Base-by-base conservation (phyloP, 2,113 vertebrate species). In the Nicator chloris region DNA sequence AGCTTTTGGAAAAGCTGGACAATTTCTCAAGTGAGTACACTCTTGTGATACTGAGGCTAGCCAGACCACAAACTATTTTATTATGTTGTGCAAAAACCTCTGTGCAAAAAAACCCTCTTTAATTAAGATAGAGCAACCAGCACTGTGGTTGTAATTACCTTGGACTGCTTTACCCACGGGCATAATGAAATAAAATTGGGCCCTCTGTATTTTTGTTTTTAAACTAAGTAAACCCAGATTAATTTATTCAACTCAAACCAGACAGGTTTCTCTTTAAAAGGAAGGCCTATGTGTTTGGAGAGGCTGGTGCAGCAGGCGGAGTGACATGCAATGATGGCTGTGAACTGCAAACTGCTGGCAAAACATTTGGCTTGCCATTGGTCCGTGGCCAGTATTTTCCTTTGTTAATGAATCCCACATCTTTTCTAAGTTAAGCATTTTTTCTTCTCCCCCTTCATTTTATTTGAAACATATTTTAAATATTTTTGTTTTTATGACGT, bases 391-490 rank as follows among this genome's bases (percentile, higher is more conserved):
- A 98, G 96, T 95, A 96, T 98, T 97, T 98, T 98, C 90, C 95
- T 98, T 98, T 97, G 96, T 96, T 98, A 98, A 98, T 97, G 97
- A 98, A 98, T 97, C 97, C 97, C 98, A 98, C 96, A 98, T 98
- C 97, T 98, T 98, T 98, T 97, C 97, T 98, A 98, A 97, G 95
- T 98, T 97, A 98, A 97, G 96, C 75, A 97, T 93, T 97, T 98
- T 94, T 97, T 86, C 92, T 95, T 97, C 86, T 95, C 93, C n/a
- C 31, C 56, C 57, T 73, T 92, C 95, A 95, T 81, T 90, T 97
- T 97, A 98, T 98, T 98, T 97, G 94, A 98, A 98, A 98, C 97
- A 98, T 98, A 97, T 96, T 98, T 98, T 91, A 98, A 97, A 98
- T 98, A 98, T 97, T 98, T 97, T 98, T 97, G 96, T 93, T 98